A percentile compares a stretch with the other conserved stretches of the same genome.
Conservation (phyloP, 1,140 invertebrate genomes). For the Bradysia coprophila region DNA sequence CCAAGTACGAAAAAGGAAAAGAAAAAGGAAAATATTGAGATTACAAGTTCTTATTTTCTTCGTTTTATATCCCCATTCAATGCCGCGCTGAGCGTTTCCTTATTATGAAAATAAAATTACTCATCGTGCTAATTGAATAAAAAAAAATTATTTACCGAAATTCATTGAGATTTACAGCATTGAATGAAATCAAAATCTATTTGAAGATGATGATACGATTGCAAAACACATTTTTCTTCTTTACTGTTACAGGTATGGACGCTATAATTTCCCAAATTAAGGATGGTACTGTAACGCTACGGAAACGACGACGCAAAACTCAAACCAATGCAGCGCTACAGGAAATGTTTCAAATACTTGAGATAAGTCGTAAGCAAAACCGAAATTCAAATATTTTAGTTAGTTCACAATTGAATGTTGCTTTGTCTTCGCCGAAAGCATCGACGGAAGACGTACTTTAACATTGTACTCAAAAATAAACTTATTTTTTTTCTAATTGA, state of each 20-base stretch:
- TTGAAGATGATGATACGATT: not conserved
- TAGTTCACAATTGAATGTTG: slow-evolving; percentile 13
- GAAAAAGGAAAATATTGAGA: not conserved
- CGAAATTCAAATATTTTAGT: slow-evolving; percentile 20
- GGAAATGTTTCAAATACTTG: slow-evolving; percentile 22
- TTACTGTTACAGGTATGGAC: slow-evolving; percentile 21
- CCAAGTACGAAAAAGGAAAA: no score
- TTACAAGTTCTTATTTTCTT: not conserved
- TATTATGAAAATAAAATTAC: not conserved
- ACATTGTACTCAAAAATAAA: no score
- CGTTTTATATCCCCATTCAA: not conserved
- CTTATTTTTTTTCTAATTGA: no score
- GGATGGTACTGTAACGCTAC: slow-evolving; percentile 19
- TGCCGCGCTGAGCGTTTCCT: not conserved
- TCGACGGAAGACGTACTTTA: no score
- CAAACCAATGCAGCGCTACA: slow-evolving; percentile 18
- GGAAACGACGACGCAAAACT: slow-evolving; percentile 13
- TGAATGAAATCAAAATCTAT: not conserved
- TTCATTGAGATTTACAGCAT: not conserved
- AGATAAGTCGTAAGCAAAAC: slow-evolving; percentile 23
- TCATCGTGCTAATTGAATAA: not conserved
- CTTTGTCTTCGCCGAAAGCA: no score
- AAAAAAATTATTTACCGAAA: not conserved
- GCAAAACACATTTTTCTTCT: not conserved
- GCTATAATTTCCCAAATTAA: slow-evolving; percentile 22